Evolutionary conservation across 2,113 vertebrate genomes (phyloP), one percentile per base, ranked within the genome.

Genomic region (Maccullochella peelii): DNA sequence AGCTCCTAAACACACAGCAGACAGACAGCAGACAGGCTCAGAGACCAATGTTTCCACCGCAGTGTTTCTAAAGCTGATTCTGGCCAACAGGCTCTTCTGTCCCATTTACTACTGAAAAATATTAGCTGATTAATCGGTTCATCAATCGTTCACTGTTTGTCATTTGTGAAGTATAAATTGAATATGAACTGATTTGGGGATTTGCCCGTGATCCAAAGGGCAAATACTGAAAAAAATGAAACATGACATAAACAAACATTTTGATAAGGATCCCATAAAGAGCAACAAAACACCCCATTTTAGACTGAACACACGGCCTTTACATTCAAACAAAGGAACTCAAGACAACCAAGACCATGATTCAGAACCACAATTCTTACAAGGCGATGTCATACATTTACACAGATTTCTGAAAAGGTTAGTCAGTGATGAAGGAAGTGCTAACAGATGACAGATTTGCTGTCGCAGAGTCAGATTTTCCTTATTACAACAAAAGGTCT

Each of bases 1-100:
- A 99, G 92, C 86, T 99, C 98, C 98, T 99, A 86, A 10, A 67
- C 54, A 79, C 27, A 54, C 9, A 55, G 44, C 44, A 77, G 25
- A 73, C 1, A 68, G 18, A 61, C 38, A 83, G 25, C 78, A 12
- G 25, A 21, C 9, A 40, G 18, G 7, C 2, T 78, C 4, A 83
- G 15, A 63, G 16, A 23, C 10, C 30, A 2, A 5, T 11, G 4
- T 36, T n/a, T 50, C 33, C 44, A 44, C 33, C n/a, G 27, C 27
- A 66, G 44, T 42, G 55, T 68, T 57, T 69, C 25, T 33, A 18
- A 20, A 36, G 49, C 4, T 3, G 52, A 59, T 36, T 49, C 33
- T 42, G 21, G 6, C 12, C 23, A 25, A 59, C 42, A 23, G 10
- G 40, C 21, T 47, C 49, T 27, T 40, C 27, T 16, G 71, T 23